Base-by-base conservation (phyloP, 37 sponge, comb jelly and placozoan genomes). In the Spongilla lacustris region DNA sequence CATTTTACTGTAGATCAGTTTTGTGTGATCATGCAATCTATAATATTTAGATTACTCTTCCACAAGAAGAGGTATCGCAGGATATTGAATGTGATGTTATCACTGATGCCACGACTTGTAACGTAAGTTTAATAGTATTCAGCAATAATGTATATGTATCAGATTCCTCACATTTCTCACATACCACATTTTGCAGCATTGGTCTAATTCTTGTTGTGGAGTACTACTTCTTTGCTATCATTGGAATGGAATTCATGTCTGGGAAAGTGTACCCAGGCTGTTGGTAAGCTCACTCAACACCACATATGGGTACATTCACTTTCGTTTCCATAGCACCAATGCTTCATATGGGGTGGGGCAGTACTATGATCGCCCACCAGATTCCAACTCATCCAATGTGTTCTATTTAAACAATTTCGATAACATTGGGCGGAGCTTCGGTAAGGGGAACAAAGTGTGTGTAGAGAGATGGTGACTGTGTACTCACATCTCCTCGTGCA, bases 341-440 rank as follows among this genome's bases (percentile, higher is more conserved):
- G 84, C 83, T 23, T 84, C 68, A 22, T 88, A 84, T 75, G 31
- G 34, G 21, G 88, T 90, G 2, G 85, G 75, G 6, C 24, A 46
- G 10, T 89, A 81, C 80, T 90, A 88, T 68, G 34, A 46, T 19
- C 50, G 21, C n/a, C 31, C 34, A 11, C 68, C 8, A 4, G 50
- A 58, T 58, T 58, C 58, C 19, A 58, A 58, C 58, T 58, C 58
- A 17, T 58, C 80, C 25, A 38, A 81, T 22, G 68, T 87, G 24
- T 93, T 83, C 81, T 93, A 83, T 69, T 75, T 96, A 35, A 89
- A 89, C 84, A 96, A 91, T 50, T 96, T 96, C 77, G 84, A 96
- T 69, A 96, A 85, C 73, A 79, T 96, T 37, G 71, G 79, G 27
- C 36, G 76, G 36, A 90, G 93, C 80, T 96, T 77, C 75, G 92